Percentiles rank a stretch among this genome's conserved stretches.
Evolutionary conservation across 2,113 vertebrate genomes (phyloP).

Genomic region (Myiozetetes cayanensis): DNA sequence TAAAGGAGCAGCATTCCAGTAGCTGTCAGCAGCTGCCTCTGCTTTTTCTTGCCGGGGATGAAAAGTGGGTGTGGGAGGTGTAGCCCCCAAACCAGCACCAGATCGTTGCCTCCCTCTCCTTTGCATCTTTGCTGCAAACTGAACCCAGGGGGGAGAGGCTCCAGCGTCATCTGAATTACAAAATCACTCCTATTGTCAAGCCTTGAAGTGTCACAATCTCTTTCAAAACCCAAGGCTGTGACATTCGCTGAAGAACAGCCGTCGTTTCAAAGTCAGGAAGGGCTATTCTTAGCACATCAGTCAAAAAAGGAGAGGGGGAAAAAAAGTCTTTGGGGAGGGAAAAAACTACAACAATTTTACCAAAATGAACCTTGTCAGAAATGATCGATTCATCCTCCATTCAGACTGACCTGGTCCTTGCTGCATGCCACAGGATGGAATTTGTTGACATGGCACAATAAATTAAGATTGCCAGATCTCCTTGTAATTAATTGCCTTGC

Average conservation of each 20-base stretch:
- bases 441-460: neutral
- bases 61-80: neutral
- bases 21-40: constrained; percentile 10
- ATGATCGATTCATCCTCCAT: constrained; percentile 26
- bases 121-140: neutral
- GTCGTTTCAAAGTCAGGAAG: constrained; percentile 35
- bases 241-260: constrained; percentile 37
- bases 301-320: neutral
- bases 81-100: neutral
- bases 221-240: constrained; percentile 36
- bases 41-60: neutral
- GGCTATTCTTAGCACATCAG: constrained; percentile 56
- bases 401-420: constrained; percentile 16
- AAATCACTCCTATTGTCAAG: constrained; percentile 11
- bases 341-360: neutral
- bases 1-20: neutral
- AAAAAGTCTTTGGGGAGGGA: neutral
- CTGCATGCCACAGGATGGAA: neutral
- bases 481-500: constrained; percentile 41
- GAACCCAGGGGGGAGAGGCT: neutral
- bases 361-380: constrained; percentile 52
- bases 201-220: constrained; percentile 25
- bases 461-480: constrained; percentile 12
- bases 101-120: neutral
- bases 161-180: neutral